Evolutionary conservation across 2,113 vertebrate species (phyloP).

Genomic region (Rhinogobius similis): DNA sequence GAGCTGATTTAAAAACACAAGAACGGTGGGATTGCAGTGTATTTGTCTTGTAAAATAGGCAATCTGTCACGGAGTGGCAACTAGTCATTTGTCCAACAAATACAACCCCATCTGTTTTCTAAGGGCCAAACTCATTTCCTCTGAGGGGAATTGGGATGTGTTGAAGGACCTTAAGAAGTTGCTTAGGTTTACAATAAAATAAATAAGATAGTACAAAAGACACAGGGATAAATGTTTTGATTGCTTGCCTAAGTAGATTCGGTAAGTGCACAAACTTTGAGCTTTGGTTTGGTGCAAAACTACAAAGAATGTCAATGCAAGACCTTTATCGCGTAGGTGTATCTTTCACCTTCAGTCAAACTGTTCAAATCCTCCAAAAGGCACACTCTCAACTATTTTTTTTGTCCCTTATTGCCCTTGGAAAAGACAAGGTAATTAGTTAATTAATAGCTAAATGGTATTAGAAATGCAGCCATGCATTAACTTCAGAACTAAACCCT

Average conservation of each 20-base stretch:
- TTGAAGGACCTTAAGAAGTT: slow-evolving; percentile 4
- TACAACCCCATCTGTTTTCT: slow-evolving; percentile 19
- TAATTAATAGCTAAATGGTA: not conserved
- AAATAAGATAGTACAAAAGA: not conserved
- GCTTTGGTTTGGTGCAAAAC: not conserved
- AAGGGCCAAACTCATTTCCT: not conserved
- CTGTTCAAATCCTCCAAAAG: not conserved
- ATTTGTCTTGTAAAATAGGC: slow-evolving; percentile 2
- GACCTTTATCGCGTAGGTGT: not conserved
- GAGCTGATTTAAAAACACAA: not conserved
- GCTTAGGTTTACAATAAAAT: slow-evolving; percentile 16
- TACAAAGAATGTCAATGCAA: not conserved
- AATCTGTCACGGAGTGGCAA: not conserved
- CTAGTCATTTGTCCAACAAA: not conserved
- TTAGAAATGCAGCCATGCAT: not conserved
- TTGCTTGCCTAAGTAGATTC: not conserved
- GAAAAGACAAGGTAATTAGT: not conserved
- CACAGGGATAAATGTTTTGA: not conserved
- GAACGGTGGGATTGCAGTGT: not conserved
- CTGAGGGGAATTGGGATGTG: not conserved
- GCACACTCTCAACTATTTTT: not conserved
- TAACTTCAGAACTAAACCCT: not conserved
- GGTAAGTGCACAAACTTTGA: not conserved
- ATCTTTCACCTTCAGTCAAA: slow-evolving; percentile 19
- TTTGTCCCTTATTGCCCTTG: not conserved